Evolutionary conservation across 2,888 invertebrate species (phyloP).

Genomic region (Cancer borealis): DNA sequence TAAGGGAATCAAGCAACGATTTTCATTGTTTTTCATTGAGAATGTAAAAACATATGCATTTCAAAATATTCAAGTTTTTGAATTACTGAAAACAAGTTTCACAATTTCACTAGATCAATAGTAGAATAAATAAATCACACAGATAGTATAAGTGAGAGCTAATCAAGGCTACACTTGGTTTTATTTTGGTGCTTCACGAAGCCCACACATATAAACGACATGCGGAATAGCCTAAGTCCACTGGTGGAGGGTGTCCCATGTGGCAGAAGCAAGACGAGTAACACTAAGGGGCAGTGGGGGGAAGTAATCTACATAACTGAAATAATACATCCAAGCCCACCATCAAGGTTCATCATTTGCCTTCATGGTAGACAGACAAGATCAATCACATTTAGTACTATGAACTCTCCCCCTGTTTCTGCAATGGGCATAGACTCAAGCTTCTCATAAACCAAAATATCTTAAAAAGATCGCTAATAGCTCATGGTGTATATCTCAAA

Average conservation of each 20-base stretch:
- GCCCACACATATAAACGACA: conserved; percentile 58
- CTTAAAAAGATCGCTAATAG: background rate
- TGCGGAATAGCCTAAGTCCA: conserved; percentile 60
- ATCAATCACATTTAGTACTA: conserved; percentile 9
- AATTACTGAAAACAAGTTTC: conserved; percentile 3
- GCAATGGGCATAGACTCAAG: conserved; percentile 71
- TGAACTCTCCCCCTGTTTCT: conserved; percentile 35
- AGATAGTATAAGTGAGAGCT: conserved; percentile 51
- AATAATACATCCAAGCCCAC: conserved; percentile 40
- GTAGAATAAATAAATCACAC: conserved; percentile 49
- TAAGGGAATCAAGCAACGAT: conserved; percentile 20
- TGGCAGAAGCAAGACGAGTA: conserved; percentile 61
- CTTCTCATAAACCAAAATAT: conserved; percentile 39
- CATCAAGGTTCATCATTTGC: conserved; percentile 1
- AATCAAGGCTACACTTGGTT: conserved; percentile 58
- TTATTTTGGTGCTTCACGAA: conserved; percentile 44
- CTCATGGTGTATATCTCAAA: conserved; percentile 20
- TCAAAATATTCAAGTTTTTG: background rate
- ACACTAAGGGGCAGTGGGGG: conserved; percentile 55
- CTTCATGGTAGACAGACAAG: conserved; percentile 20
- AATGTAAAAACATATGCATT: background rate
- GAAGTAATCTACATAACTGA: conserved; percentile 26
- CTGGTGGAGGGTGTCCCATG: conserved; percentile 56
- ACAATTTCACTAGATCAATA: conserved; percentile 42
- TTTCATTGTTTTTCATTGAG: conserved; percentile 32